Evolutionary conservation across 2,888 invertebrate genomes (phyloP).

Genomic region (Trissoscelio sp.): DNA sequence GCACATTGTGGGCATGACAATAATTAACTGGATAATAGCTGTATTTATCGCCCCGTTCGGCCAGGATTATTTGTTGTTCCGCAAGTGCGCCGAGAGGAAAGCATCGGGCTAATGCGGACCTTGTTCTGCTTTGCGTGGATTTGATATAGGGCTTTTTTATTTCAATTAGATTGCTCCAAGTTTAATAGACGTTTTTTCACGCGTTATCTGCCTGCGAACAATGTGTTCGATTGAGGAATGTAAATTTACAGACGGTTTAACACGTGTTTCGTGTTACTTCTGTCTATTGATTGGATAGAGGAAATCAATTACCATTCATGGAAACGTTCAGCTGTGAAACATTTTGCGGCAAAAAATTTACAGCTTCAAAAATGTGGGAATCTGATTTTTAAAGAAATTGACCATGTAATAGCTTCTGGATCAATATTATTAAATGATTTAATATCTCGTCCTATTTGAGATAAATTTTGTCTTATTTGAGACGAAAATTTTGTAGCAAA

Average conservation of each 20-base stretch:
- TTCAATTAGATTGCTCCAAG: slow-evolving; percentile 1
- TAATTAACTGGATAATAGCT: slow-evolving; percentile 66
- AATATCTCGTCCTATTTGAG: slow-evolving; percentile 30
- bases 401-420: slow-evolving; percentile 31
- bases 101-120: slow-evolving; percentile 13
- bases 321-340: too few species aligned
- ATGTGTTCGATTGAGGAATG: slow-evolving; percentile 16
- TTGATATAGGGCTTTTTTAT: slow-evolving; percentile 18
- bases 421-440: slow-evolving; percentile 37
- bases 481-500: background rate
- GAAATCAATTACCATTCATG: too few species aligned
- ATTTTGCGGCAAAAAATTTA: too few species aligned
- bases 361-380: slow-evolving; percentile 14
- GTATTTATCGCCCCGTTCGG: slow-evolving; percentile 61
- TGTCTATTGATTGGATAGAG: too few species aligned
- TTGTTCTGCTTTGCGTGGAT: slow-evolving; percentile 1
- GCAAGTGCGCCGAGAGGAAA: slow-evolving; percentile 40
- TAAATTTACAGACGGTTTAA: slow-evolving; percentile 23
- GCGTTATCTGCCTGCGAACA: slow-evolving; percentile 4
- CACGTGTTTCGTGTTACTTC: slow-evolving; percentile 16
- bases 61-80: slow-evolving; percentile 59
- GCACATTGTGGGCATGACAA: slow-evolving; percentile 59
- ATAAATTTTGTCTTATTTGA: too few species aligned
- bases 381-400: slow-evolving; percentile 24
- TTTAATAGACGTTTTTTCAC: slow-evolving; percentile 29